Evolutionary conservation across 1,140 invertebrate species (phyloP).

Genomic region (Hyles vespertilio): DNA sequence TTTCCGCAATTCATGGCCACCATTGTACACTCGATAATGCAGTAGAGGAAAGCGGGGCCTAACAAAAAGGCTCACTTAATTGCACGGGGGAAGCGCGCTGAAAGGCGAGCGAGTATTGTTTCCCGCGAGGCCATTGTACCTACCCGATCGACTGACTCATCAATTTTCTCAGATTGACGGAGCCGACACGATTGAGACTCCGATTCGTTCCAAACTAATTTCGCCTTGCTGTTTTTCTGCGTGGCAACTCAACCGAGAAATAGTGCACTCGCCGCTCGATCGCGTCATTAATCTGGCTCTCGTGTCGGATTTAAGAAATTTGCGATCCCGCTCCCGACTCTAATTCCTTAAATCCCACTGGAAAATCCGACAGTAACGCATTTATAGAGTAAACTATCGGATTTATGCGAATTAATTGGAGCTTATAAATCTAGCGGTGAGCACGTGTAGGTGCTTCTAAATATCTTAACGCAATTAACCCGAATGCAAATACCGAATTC

Average conservation of each 20-base stretch:
- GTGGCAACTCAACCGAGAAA: conserved; percentile 1
- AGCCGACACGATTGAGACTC: conserved; percentile 51
- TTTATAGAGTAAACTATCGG: conserved; percentile 9
- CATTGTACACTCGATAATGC: conserved; percentile 70
- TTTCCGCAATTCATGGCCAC: conserved; percentile 68
- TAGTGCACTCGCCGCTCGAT: conserved; percentile 14
- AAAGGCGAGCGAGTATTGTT: conserved; percentile 60
- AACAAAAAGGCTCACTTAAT: conserved; percentile 72
- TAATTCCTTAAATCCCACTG: neutral
- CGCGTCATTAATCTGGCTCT: conserved; percentile 1
- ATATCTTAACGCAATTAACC: conserved; percentile 50
- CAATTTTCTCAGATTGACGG: conserved; percentile 63
- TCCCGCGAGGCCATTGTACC: conserved; percentile 57
- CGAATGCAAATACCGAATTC: conserved; percentile 31
- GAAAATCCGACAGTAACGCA: conserved; percentile 4
- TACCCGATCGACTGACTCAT: conserved; percentile 58
- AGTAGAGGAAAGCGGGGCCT: conserved; percentile 50
- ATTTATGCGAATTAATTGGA: conserved; percentile 30
- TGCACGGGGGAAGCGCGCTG: conserved; percentile 58
- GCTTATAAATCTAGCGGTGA: conserved; percentile 45
- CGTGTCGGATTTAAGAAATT: neutral
- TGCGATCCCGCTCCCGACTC: neutral
- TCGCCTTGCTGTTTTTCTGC: conserved; percentile 10
- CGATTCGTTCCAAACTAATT: conserved; percentile 40
- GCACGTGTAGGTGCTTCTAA: conserved; percentile 28